phyloP scores from a whole-genome alignment of 1,140 invertebrate species.

The Mya arenaria region DNA sequence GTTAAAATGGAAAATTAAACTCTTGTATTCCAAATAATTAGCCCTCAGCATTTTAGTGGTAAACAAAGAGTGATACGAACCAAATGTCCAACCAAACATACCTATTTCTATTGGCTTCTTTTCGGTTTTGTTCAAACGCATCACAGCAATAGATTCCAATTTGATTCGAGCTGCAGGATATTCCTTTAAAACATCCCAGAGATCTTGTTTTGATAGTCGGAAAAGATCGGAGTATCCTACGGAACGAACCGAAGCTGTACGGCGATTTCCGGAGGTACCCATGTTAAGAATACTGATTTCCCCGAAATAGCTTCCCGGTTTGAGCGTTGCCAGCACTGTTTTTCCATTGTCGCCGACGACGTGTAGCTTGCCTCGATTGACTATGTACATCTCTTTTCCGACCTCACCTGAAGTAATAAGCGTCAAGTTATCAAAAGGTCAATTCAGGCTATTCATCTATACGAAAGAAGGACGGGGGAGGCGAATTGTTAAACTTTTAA shows the following conservation, averaged over 20 bases:
- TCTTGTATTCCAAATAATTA: too few relatives aligned
- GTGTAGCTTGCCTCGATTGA: slow-evolving; percentile 96
- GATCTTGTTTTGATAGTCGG: slow-evolving; percentile 99
- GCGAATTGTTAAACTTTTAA: too few relatives aligned
- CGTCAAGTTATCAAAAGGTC: too few relatives aligned
- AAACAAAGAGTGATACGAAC: too few relatives aligned
- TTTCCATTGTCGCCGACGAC: slow-evolving; percentile 97
- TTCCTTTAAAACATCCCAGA: slow-evolving; percentile 99
- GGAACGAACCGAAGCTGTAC: slow-evolving; percentile 89
- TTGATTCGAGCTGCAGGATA: slow-evolving; percentile 97
- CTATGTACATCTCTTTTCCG: slow-evolving; percentile 99
- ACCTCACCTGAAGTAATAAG: slow-evolving; percentile 91
- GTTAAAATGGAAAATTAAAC: too few relatives aligned
- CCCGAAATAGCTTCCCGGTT: slow-evolving; percentile 97
- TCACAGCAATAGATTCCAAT: slow-evolving; percentile 98
- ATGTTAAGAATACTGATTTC: slow-evolving; percentile 99
- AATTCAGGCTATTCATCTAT: too few relatives aligned
- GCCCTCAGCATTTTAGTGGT: too few relatives aligned
- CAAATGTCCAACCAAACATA: too few relatives aligned
- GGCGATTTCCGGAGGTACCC: slow-evolving; percentile 98
- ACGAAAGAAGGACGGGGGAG: too few relatives aligned
- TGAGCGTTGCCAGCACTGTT: slow-evolving; percentile 96
- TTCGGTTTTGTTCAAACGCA: slow-evolving; percentile 86
- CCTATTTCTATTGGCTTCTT: slow-evolving; percentile 79
- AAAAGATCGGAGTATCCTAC: slow-evolving; percentile 99